Conservation (phyloP, 2,888 invertebrate genomes). For the Stegana nigrithorax region DNA sequence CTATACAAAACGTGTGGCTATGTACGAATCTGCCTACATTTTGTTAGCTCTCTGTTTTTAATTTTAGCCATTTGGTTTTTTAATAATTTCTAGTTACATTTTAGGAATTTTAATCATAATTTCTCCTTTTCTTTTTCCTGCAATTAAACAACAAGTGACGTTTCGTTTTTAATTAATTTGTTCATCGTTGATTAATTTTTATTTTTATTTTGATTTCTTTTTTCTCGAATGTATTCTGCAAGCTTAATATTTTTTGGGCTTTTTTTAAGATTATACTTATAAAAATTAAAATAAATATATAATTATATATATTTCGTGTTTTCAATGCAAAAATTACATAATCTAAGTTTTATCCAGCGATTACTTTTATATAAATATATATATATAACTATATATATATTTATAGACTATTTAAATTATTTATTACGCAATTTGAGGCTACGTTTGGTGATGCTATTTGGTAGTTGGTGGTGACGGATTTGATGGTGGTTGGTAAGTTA, state of each 20-base stretch:
- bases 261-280: neutral
- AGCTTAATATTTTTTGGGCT: neutral
- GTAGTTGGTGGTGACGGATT: slow-evolving; percentile 7
- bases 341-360: neutral
- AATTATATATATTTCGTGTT: neutral
- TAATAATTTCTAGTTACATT: slow-evolving; percentile 32
- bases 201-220: neutral
- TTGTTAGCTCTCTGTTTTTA: neutral
- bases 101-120: slow-evolving; percentile 65
- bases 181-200: slow-evolving; percentile 8
- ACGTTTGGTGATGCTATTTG: slow-evolving; percentile 12
- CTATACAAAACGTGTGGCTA: neutral
- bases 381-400: too few species aligned
- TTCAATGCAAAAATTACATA: slow-evolving; percentile 16
- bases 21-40: neutral
- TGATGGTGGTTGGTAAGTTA: slow-evolving; percentile 16
- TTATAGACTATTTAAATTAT: slow-evolving; percentile 12
- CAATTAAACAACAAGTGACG: slow-evolving; percentile 56
- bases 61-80: slow-evolving; percentile 28
- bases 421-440: slow-evolving; percentile 9
- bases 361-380: neutral
- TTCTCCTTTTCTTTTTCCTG: slow-evolving; percentile 68
- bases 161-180: slow-evolving; percentile 28
- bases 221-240: neutral
- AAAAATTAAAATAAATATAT: neutral